Evolutionary conservation across 1,140 invertebrate species (phyloP), one percentile per base, ranked within the genome.

Genomic region (Orussus abietinus): DNA sequence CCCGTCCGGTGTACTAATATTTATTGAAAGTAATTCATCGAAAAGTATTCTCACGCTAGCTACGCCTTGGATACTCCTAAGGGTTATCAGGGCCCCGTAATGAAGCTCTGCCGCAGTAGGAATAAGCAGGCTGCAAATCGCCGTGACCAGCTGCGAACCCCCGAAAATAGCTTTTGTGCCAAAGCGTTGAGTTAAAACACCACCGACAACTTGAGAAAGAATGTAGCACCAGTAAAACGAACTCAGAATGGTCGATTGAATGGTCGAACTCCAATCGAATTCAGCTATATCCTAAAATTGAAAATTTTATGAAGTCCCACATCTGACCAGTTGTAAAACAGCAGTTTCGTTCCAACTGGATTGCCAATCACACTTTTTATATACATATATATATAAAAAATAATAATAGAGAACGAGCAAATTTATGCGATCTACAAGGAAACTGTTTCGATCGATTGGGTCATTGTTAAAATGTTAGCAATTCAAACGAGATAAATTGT

Each of bases 161-260:
- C 86, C 85, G 49, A 90, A 88, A 25, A 88, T 83, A 2, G 77
- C 69, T 61, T 88, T 88, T 4, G 86, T 86, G n/a, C 88, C 87
- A 58, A 87, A 83, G 51, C 79, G 74, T 66, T 88, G 84, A 2
- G 86, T 86, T n/a, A 88, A 76, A 41, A 83, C 70, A 21, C 85
- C 85, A 10, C 85, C 85, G 6, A 80, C 78, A 3, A 85, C 75
- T 69, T 85, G 83, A 0, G 81, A 82, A 10, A 85, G 57, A 30
- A 85, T 82, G 49, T 85, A 85, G 44, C 81, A 83, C 82, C 82
- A 84, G 64, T 83, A 85, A 55, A 86, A 86, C 2, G 82, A 83
- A 15, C 82, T 72, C 10, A 83, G 58, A 31, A 86, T 83, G 11
- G 77, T 66, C 1, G 79, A 79, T 54, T 84, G 81, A 4, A 80